Percentiles rank a stretch among this genome's conserved stretches.
phyloP scores from a whole-genome alignment of 1,140 invertebrate species.

The Trissolcus basalis region DNA sequence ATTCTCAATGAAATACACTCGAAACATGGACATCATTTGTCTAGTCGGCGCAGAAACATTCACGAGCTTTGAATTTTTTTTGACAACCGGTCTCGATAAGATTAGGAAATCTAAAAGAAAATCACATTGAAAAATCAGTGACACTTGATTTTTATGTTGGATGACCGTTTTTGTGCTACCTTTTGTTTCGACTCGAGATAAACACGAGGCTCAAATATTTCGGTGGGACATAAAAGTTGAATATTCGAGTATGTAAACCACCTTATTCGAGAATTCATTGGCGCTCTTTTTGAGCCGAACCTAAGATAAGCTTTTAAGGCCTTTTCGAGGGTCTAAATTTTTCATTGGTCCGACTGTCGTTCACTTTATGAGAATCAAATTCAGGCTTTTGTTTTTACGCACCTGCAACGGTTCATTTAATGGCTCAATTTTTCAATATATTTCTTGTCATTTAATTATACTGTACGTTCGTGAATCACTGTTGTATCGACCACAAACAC shows the following conservation, averaged over 20 bases:
- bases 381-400: constrained; percentile 35
- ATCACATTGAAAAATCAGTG: constrained; percentile 28
- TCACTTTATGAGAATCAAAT: constrained; percentile 19
- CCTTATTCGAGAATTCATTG: constrained; percentile 51
- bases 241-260: constrained; percentile 52
- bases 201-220: constrained; percentile 49
- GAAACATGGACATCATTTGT: constrained; percentile 33
- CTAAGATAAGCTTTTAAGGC: constrained; percentile 51
- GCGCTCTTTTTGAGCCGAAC: constrained; percentile 51
- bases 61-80: constrained; percentile 44
- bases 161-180: constrained; percentile 60
- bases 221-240: constrained; percentile 59
- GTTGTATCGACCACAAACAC: background rate
- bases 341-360: constrained; percentile 37
- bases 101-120: constrained; percentile 55
- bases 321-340: constrained; percentile 41
- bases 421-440: constrained; percentile 31
- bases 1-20: constrained; percentile 44
- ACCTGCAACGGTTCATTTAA: constrained; percentile 20
- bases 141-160: constrained; percentile 52
- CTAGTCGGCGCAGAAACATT: constrained; percentile 9
- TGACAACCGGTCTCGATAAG: constrained; percentile 57
- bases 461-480: too few species aligned
- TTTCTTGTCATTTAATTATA: background rate
- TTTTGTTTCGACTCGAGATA: constrained; percentile 51